Conservation (phyloP, 1,140 invertebrate genomes). For the Temnothorax longispinosus region DNA sequence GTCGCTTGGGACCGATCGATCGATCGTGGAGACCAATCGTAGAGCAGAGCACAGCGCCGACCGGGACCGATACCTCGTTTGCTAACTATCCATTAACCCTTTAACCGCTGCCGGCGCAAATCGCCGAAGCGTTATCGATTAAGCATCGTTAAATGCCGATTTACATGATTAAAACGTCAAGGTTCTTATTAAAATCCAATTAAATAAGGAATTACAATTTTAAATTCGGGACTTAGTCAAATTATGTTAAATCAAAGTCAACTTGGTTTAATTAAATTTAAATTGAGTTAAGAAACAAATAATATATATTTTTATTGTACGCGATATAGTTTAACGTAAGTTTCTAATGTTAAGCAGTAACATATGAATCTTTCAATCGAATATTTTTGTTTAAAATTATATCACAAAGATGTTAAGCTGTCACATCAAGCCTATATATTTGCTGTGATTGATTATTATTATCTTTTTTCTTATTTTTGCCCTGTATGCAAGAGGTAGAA, state of each 20-base stretch:
- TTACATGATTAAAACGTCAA: not conserved
- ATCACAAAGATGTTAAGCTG: not conserved
- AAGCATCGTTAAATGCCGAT: not conserved
- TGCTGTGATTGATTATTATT: constrained; percentile 5
- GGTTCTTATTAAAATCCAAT: not conserved
- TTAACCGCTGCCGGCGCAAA: constrained; percentile 15
- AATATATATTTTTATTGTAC: not conserved
- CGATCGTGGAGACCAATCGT: constrained; percentile 24
- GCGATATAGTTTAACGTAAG: not conserved
- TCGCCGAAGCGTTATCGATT: constrained; percentile 7
- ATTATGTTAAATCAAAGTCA: not conserved
- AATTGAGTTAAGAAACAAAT: not conserved
- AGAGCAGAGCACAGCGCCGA: not conserved
- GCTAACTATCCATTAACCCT: constrained; percentile 10
- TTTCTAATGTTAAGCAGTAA: not conserved
- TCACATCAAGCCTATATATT: not conserved
- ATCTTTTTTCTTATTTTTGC: not conserved
- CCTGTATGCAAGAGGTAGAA: not conserved
- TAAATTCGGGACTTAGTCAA: not conserved
- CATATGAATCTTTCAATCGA: not conserved
- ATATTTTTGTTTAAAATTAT: not conserved
- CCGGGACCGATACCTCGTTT: not conserved
- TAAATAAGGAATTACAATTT: too few species aligned
- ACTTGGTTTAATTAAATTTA: not conserved
- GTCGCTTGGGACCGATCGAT: constrained; percentile 25